These are phyloP conservation scores for Chrysodeixis includens DNA, from an alignment of 2,888 invertebrate species.

Conservation along the genomic window DNA sequence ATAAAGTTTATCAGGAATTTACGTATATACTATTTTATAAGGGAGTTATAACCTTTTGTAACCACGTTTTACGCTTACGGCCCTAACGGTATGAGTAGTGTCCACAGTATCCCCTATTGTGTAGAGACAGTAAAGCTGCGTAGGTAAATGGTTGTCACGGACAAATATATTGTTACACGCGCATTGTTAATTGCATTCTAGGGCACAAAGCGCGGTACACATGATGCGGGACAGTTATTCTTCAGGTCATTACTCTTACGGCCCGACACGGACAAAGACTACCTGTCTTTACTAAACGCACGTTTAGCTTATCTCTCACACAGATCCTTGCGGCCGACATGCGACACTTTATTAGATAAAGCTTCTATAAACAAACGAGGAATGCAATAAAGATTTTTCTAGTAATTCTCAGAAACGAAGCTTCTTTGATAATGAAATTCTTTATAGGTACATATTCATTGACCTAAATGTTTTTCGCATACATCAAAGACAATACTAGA, in stretches of 20 bases:
- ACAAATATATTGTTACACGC: conserved; percentile 64
- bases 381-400: background rate
- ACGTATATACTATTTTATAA: conserved; percentile 48
- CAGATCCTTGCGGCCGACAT: background rate
- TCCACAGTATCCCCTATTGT: conserved; percentile 54
- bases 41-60: conserved; percentile 41
- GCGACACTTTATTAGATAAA: conserved; percentile 11
- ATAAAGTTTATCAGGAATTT: conserved; percentile 11
- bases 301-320: conserved; percentile 39
- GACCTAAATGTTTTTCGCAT: conserved; percentile 12
- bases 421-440: background rate
- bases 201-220: conserved; percentile 32
- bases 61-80: conserved; percentile 40
- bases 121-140: conserved; percentile 53
- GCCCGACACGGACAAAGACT: conserved; percentile 31
- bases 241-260: conserved; percentile 50
- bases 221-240: conserved; percentile 42
- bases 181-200: conserved; percentile 68
- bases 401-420: background rate
- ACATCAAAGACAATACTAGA: conserved; percentile 39
- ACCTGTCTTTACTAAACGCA: conserved; percentile 28
- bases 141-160: conserved; percentile 61
- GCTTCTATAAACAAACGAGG: background rate
- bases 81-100: conserved; percentile 53
- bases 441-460: conserved; percentile 32